Base-by-base conservation (phyloP, 2,888 invertebrate genomes). In the Epirrhoe tristata region DNA sequence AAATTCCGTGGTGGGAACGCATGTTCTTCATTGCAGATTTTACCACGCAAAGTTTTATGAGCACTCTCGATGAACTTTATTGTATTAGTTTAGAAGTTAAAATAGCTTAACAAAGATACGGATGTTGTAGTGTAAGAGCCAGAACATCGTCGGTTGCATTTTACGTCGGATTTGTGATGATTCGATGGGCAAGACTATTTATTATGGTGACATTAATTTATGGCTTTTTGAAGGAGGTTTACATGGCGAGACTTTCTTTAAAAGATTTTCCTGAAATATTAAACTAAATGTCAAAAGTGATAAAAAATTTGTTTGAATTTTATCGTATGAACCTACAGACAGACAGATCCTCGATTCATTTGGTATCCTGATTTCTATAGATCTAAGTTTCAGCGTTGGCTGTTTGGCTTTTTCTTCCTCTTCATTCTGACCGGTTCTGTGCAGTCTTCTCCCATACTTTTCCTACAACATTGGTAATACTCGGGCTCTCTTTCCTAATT, bases 131-230 rank as follows among this genome's bases (percentile, higher is more conserved):
- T 76, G 70, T 77, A 78, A 79, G 77, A 74, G 74, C 75, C 75
- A 73, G 82, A 81, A 82, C 79, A 81, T 78, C 75, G 84, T 76
- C 75, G 79, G 80, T 80, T 85, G 82, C 82, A 83, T 86, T 86
- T 84, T 83, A 78, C 83, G 84, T 83, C 77, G 79, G 79, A 77
- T 81, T 84, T 80, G 84, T 81, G 80, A 84, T 77, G 81, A 81
- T 80, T 78, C 81, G 81, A 79, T 80, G 84, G 73, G 73, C 81
- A 79, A 63, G 74, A 77, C 78, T 81, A 82, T 85, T 83, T 85
- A 85, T 82, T 78, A 80, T 69, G 74, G 76, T 77, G 83, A 79
- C 82, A 78, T 82, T 78, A 76, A 80, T 78, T 83, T 81, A 79
- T 80, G 74, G 74, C 66, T 71, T 76, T 75, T 75, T 74, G 63